Conservation (phyloP, 2,797 vertebrate species). For the Naso thynnoides region DNA sequence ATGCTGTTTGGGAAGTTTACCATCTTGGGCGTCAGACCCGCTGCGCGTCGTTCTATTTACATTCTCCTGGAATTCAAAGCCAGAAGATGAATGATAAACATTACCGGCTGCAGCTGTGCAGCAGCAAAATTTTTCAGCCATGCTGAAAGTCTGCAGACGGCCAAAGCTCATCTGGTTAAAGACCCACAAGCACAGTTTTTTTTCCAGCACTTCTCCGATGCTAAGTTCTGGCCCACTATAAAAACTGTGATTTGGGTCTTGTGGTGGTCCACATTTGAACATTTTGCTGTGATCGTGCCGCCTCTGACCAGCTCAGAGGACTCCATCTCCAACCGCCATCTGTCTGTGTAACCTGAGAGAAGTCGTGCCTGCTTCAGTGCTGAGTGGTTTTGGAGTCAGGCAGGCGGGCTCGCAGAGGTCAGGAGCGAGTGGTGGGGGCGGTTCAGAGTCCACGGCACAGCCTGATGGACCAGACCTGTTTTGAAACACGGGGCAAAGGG, state of each 20-base stretch:
- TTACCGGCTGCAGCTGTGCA: constrained; percentile 49
- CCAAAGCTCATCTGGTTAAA: not conserved
- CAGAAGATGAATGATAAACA: constrained; percentile 53
- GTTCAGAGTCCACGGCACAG: not conserved
- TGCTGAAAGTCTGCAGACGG: not conserved
- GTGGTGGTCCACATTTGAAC: not conserved
- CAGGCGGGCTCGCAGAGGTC: constrained; percentile 34
- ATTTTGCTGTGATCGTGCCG: not conserved
- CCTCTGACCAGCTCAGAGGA: not conserved
- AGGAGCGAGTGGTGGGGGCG: not conserved
- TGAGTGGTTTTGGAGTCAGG: constrained; percentile 45
- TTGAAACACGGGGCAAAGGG: not conserved
- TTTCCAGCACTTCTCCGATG: not conserved
- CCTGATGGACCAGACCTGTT: not conserved
- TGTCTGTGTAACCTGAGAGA: constrained; percentile 55
- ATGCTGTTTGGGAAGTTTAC: constrained; percentile 5
- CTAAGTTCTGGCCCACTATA: not conserved
- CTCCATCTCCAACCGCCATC: constrained; percentile 17
- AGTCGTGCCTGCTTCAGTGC: constrained; percentile 4
- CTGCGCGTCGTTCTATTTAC: constrained; percentile 41
- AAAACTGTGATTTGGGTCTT: not conserved
- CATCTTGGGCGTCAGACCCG: constrained; percentile 4
- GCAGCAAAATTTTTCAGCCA: not conserved
- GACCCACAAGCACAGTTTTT: not conserved
- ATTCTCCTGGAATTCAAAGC: constrained; percentile 41